Evolutionary conservation across 2,888 invertebrate species (phyloP).

Genomic region (Ophioninae sp.): DNA sequence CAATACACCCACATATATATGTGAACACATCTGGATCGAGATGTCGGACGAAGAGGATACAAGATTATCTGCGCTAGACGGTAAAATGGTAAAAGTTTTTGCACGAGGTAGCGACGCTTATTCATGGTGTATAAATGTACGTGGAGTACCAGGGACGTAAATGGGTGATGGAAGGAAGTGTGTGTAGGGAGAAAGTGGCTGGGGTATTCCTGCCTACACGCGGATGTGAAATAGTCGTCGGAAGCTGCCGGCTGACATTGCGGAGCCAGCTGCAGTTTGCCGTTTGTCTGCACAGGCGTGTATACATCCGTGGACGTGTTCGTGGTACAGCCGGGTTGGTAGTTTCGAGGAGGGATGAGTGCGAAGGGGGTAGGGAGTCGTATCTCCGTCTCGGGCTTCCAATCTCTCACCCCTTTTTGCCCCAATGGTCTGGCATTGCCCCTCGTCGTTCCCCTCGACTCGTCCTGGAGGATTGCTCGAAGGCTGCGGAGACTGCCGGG

Average conservation of each 20-base stretch:
- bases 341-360: slow-evolving; percentile 41
- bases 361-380: slow-evolving; percentile 34
- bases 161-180: slow-evolving; percentile 48
- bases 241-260: slow-evolving; percentile 49
- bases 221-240: slow-evolving; percentile 63
- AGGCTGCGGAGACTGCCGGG: slow-evolving; percentile 21
- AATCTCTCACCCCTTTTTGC: slow-evolving; percentile 58
- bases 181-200: slow-evolving; percentile 60
- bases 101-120: slow-evolving; percentile 58
- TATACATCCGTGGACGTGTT: slow-evolving; percentile 12
- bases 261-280: slow-evolving; percentile 61
- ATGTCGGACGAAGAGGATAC: slow-evolving; percentile 51
- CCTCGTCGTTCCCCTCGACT: slow-evolving; percentile 10
- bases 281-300: background rate
- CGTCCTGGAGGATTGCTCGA: slow-evolving; percentile 3
- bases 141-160: slow-evolving; percentile 61
- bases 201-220: slow-evolving; percentile 34
- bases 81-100: slow-evolving; percentile 75
- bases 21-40: slow-evolving; percentile 4
- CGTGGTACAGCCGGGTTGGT: slow-evolving; percentile 18
- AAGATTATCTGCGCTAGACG: slow-evolving; percentile 76
- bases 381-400: slow-evolving; percentile 39
- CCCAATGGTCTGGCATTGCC: slow-evolving; percentile 19
- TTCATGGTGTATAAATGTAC: slow-evolving; percentile 39
- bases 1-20: slow-evolving; percentile 1